These are phyloP conservation scores for Pyrgilauda ruficollis DNA, from an alignment of 2,113 vertebrate genomes.

Conservation along the genomic window DNA sequence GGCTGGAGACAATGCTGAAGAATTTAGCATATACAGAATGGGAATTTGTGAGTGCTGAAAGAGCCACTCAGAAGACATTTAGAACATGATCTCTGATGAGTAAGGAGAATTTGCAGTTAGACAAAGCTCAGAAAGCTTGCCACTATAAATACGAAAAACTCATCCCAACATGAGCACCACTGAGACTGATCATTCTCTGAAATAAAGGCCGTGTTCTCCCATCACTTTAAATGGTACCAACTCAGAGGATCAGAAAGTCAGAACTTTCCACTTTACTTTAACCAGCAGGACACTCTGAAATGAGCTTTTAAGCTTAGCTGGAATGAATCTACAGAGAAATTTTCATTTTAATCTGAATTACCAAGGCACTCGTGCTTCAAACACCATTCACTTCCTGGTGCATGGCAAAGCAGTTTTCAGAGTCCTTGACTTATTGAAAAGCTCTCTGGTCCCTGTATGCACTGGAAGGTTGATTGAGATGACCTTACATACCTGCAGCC, in stretches of 20 bases:
- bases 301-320: slow-evolving; percentile 6
- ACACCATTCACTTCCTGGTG: background rate
- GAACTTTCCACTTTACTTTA: background rate
- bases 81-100: background rate
- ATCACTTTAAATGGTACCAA: background rate
- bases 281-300: slow-evolving; percentile 3
- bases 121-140: background rate
- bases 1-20: background rate
- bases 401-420: background rate
- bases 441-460: background rate
- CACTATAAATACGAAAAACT: background rate
- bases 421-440: background rate
- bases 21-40: background rate
- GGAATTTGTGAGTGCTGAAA: background rate
- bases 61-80: background rate
- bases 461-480: slow-evolving; percentile 16
- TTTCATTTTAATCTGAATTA: background rate
- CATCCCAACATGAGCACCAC: background rate
- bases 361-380: background rate
- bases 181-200: background rate
- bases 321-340: background rate
- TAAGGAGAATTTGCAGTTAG: background rate
- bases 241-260: background rate
- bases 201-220: background rate
- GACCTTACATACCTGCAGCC: background rate